Evolutionary conservation across 1,140 invertebrate species (phyloP).

Genomic region (Atta texana): DNA sequence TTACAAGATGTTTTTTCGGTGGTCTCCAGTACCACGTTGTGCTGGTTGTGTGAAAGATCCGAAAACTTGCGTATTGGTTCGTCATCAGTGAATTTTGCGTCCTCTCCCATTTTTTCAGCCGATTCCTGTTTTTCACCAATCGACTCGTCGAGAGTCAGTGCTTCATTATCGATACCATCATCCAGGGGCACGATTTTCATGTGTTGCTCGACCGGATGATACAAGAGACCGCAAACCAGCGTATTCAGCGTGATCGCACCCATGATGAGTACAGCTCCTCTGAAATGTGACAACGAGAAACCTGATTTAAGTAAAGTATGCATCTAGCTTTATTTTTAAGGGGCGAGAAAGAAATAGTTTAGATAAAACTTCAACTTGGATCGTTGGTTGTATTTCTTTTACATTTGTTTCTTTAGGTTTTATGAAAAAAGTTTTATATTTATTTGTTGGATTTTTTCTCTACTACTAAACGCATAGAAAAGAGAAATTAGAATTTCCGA

Average conservation of each 20-base stretch:
- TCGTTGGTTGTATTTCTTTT: background rate
- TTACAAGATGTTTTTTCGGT: constrained; percentile 8
- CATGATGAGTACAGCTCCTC: constrained; percentile 92
- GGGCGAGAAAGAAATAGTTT: background rate
- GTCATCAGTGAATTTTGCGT: background rate
- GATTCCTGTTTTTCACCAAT: constrained; percentile 33
- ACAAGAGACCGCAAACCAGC: constrained; percentile 92
- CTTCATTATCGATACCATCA: constrained; percentile 86
- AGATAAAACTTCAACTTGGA: background rate
- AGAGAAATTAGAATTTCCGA: background rate
- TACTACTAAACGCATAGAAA: background rate
- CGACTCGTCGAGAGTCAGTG: constrained; percentile 76
- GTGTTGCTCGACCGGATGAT: constrained; percentile 92
- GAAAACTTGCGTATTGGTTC: constrained; percentile 57
- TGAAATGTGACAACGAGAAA: constrained; percentile 78
- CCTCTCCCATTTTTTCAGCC: background rate
- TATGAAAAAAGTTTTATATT: no score
- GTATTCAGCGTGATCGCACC: constrained; percentile 93
- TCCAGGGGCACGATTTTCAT: constrained; percentile 89
- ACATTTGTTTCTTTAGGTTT: background rate
- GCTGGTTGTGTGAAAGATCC: constrained; percentile 53
- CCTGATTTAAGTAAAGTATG: constrained; percentile 38
- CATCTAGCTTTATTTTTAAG: constrained; percentile 7
- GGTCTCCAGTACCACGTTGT: background rate
- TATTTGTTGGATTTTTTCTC: background rate